Percentiles rank a stretch among this genome's conserved stretches.
These are phyloP conservation scores for Catostomus latipinnis DNA, from an alignment of 2,797 vertebrate genomes.

Conservation along the genomic window DNA sequence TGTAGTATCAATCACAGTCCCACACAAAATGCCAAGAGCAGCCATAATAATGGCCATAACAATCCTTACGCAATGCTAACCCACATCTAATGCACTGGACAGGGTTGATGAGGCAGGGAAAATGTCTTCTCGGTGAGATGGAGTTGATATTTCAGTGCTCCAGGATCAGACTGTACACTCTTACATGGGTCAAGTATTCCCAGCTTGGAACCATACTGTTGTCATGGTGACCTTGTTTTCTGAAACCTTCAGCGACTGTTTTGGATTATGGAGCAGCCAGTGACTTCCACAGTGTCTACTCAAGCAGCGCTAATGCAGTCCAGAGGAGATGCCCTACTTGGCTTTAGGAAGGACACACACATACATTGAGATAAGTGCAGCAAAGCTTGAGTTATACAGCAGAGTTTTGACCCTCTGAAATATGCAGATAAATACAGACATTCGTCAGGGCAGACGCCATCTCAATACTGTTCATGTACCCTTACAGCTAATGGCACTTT, in stretches of 20 bases:
- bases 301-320: conserved; percentile 45
- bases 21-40: conserved; percentile 5
- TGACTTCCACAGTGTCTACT: conserved; percentile 58
- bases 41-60: conserved; percentile 38
- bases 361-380: conserved; percentile 1
- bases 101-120: neutral
- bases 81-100: neutral
- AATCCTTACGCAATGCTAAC: conserved; percentile 17
- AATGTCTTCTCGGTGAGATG: neutral
- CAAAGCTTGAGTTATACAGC: neutral
- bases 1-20: neutral
- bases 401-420: too few relatives aligned
- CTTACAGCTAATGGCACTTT: too few relatives aligned
- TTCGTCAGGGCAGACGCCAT: too few relatives aligned
- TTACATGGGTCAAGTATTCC: conserved; percentile 68
- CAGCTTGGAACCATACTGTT: conserved; percentile 65
- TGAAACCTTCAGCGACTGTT: conserved; percentile 54
- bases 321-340: conserved; percentile 23
- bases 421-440: too few relatives aligned
- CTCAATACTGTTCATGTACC: too few relatives aligned
- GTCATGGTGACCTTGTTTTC: conserved; percentile 70
- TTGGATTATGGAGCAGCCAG: conserved; percentile 56
- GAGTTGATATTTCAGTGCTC: conserved; percentile 2
- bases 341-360: conserved; percentile 15
- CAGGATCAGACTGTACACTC: conserved; percentile 35